Percentiles rank a stretch among this genome's conserved stretches.
Conservation (phyloP, 1,140 invertebrate species). For the Pomacea maculata region DNA sequence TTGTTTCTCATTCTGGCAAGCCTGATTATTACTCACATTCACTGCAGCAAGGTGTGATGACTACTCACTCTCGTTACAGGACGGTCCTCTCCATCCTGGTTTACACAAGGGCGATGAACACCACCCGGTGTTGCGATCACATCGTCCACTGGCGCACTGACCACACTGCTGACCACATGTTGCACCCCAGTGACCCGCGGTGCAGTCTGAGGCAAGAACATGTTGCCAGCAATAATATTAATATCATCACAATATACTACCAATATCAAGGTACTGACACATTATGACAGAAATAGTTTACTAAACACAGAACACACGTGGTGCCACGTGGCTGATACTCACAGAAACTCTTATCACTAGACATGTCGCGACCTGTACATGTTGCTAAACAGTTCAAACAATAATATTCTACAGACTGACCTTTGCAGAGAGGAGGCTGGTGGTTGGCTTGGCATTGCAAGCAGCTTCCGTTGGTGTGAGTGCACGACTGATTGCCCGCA, state of each 20-base stretch:
- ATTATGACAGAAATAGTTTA: too few relatives aligned
- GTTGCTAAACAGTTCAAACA: too few relatives aligned
- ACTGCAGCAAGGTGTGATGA: too few relatives aligned
- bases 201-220: neutral
- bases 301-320: too few relatives aligned
- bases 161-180: conserved; percentile 18
- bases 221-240: neutral
- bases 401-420: neutral
- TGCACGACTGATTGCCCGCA: neutral
- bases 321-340: too few relatives aligned
- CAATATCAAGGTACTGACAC: too few relatives aligned
- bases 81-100: neutral
- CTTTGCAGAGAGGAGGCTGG: neutral
- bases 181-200: conserved; percentile 11
- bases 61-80: conserved; percentile 2
- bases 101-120: neutral
- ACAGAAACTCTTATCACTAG: too few relatives aligned
- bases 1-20: too few relatives aligned
- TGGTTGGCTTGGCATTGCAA: neutral
- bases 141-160: conserved; percentile 9
- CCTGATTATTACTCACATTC: too few relatives aligned
- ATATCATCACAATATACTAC: too few relatives aligned
- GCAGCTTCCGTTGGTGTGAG: conserved; percentile 4
- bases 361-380: too few relatives aligned
- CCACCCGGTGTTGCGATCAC: neutral